A percentile compares a stretch with the other conserved stretches of the same genome.
phyloP scores from a whole-genome alignment of 2,888 invertebrate species.

The Neuroscelio doddi region DNA sequence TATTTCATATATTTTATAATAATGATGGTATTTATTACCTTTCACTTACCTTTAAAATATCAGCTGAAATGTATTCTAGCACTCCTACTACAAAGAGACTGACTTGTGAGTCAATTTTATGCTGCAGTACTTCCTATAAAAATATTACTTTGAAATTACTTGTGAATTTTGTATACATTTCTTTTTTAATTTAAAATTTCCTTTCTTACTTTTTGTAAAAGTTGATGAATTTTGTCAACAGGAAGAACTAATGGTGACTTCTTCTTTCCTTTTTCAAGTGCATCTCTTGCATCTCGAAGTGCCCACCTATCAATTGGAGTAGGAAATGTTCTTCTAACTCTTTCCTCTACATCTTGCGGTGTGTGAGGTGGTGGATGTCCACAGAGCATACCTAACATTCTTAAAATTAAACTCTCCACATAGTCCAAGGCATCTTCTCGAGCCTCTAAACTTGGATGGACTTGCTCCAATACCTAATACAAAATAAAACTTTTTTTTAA shows the following conservation, averaged over 20 bases:
- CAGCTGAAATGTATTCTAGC: slow-evolving; percentile 94
- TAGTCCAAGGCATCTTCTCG: slow-evolving; percentile 93
- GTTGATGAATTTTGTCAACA: slow-evolving; percentile 90
- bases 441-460: slow-evolving; percentile 89
- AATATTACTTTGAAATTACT: not conserved
- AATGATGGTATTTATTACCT: no score
- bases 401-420: slow-evolving; percentile 92
- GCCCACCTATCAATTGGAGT: slow-evolving; percentile 96
- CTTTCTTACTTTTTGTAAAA: slow-evolving; percentile 82
- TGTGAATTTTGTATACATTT: slow-evolving; percentile 1
- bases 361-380: slow-evolving; percentile 88
- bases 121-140: slow-evolving; percentile 85
- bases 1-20: slow-evolving; percentile 3
- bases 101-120: slow-evolving; percentile 90
- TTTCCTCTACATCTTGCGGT: slow-evolving; percentile 90
- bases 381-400: slow-evolving; percentile 90
- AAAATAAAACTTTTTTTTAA: not conserved
- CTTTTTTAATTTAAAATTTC: slow-evolving; percentile 6
- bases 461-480: slow-evolving; percentile 88
- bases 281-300: slow-evolving; percentile 89
- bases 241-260: slow-evolving; percentile 83
- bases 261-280: slow-evolving; percentile 85
- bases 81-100: slow-evolving; percentile 94
- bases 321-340: slow-evolving; percentile 94
- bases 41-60: slow-evolving; percentile 88